Conservation (phyloP, 2,113 vertebrate species). For the Psittacara wagleri region DNA sequence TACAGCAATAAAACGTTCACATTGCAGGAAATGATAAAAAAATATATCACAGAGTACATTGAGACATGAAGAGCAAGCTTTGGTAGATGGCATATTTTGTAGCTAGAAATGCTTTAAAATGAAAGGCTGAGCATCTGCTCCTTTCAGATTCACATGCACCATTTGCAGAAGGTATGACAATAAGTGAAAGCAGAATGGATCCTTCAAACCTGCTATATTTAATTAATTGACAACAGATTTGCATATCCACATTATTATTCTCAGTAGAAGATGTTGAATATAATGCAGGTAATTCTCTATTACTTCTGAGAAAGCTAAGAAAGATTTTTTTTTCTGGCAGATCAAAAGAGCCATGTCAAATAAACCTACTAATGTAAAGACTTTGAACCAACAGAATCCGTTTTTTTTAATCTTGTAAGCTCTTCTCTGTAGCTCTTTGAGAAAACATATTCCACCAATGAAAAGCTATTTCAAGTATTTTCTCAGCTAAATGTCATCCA, state of each 20-base stretch:
- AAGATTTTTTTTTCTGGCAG: not conserved
- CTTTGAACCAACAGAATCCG: not conserved
- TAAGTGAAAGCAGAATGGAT: not conserved
- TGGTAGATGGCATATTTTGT: not conserved
- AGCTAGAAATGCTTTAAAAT: not conserved
- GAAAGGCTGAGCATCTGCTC: not conserved
- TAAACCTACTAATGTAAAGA: not conserved
- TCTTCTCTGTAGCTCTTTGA: not conserved
- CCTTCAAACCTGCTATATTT: not conserved
- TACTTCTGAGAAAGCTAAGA: not conserved
- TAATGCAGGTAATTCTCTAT: not conserved
- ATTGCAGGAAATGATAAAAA: not conserved
- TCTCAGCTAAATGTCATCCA: not conserved
- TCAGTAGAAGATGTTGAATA: not conserved
- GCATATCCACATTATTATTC: not conserved
- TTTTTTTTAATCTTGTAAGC: not conserved
- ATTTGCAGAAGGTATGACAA: not conserved
- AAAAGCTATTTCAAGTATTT: not conserved
- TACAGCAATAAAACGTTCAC: not conserved
- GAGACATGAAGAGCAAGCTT: not conserved
- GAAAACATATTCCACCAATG: not conserved
- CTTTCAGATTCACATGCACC: not conserved
- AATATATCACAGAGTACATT: not conserved
- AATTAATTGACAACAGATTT: not conserved
- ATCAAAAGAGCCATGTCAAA: not conserved